Evolutionary conservation across 2,113 vertebrate species (phyloP), one percentile per base, ranked within the genome.

Genomic region (Camelus dromedarius): DNA sequence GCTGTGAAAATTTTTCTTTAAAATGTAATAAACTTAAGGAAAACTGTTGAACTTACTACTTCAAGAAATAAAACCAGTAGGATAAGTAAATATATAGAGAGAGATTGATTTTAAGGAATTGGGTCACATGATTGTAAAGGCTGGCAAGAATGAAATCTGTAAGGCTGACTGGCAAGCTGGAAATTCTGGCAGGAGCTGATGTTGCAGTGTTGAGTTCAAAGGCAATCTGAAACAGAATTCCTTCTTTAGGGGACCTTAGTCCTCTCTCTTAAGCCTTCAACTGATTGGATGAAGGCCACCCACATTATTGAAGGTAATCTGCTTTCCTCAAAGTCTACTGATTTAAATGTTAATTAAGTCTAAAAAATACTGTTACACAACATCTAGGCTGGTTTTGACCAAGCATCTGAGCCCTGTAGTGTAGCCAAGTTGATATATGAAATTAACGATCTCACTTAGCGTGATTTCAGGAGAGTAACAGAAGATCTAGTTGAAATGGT

Each of bases 21-120:
- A 82, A 84, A 38, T 75, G 3, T 84, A 90, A 35, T 86, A 75
- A 84, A 67, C 46, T n/a, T 80, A 81, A 94, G 66, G 35, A 60
- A 77, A 66, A 82, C 56, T 75, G 3, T 64, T 73, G n/a, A 62
- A 13, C 48, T 75, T 77, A 70, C 52, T 95, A 58, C n/a, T 62
- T 90, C 10, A 75, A 66, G 60, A 86, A 75, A 20, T 38, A 70
- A 62, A 84, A 72, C 19, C 19, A 83, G 5, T 77, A 64, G 62
- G 26, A 32, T 42, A 8, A 46, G 69, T 58, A 86, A 46, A 52
- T 24, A 50, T 8, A 50, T 2, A 60, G 0, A 70, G 75, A 87
- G 19, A 84, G 50, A 38, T 62, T 69, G 89, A 86, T 89, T 76
- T 95, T 93, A 56, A 79, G n/a, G 56, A 96, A 73, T 54, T 91